These are phyloP conservation scores for Ceraclea dissimilis DNA, from an alignment of 2,888 invertebrate species.

Conservation along the genomic window DNA sequence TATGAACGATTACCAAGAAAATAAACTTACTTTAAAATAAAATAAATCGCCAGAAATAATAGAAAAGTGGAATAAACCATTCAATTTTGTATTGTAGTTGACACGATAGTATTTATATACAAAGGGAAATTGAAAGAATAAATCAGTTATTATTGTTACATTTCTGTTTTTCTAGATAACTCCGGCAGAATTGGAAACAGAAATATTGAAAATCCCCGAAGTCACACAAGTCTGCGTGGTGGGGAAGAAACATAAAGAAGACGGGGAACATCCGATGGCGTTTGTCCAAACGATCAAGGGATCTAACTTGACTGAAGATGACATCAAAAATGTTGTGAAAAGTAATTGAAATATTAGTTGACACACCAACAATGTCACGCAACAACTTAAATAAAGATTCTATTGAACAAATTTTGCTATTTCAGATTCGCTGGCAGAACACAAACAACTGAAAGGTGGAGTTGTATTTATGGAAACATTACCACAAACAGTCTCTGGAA, in stretches of 20 bases:
- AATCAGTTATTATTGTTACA: too few relatives aligned
- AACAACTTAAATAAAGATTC: too few relatives aligned
- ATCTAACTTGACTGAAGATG: constrained; percentile 10
- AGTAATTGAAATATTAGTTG: too few relatives aligned
- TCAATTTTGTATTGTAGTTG: too few relatives aligned
- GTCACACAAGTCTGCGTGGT: constrained; percentile 13
- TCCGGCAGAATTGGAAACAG: constrained; percentile 17
- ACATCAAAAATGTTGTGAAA: constrained; percentile 17
- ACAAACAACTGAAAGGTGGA: constrained; percentile 20
- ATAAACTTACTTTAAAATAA: too few relatives aligned
- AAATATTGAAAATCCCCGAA: constrained; percentile 13
- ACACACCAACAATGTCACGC: background rate
- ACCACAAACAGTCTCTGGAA: constrained; percentile 19
- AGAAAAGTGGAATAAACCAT: too few relatives aligned
- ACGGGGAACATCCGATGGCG: constrained; percentile 18
- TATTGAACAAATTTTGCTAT: background rate
- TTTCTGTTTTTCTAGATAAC: constrained; percentile 16
- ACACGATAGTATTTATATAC: too few relatives aligned
- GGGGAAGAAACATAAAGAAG: constrained; percentile 6
- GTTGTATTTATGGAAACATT: constrained; percentile 21
- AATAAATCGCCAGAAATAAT: too few relatives aligned
- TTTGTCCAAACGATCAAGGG: constrained; percentile 16
- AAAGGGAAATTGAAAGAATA: too few relatives aligned
- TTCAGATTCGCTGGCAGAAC: constrained; percentile 21
- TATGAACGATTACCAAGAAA: too few relatives aligned